Conservation (phyloP, 1,140 invertebrate species). For the Helicorthomorpha holstii region DNA sequence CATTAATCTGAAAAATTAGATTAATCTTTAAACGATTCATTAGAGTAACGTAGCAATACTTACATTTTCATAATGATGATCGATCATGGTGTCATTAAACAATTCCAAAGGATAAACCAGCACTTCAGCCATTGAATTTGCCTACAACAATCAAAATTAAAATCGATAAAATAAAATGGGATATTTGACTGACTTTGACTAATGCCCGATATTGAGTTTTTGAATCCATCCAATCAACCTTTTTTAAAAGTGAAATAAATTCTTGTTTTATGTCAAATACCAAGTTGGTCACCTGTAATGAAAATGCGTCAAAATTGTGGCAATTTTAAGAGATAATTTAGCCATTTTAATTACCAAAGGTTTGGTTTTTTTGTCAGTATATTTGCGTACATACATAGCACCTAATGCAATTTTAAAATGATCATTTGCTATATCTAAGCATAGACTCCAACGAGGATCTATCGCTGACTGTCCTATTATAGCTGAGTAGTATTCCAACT, state of each 20-base stretch:
- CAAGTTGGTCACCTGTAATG: background rate
- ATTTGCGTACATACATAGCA: constrained; percentile 15
- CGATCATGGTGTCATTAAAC: background rate
- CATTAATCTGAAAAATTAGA: background rate
- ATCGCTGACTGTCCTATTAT: constrained; percentile 53
- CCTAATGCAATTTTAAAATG: constrained; percentile 30
- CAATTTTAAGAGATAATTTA: background rate
- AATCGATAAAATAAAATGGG: background rate
- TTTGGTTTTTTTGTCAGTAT: constrained; percentile 15
- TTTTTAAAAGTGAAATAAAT: constrained; percentile 4
- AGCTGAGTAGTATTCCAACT: constrained; percentile 51
- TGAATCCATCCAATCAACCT: constrained; percentile 5
- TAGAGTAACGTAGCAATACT: background rate
- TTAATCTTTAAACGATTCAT: background rate
- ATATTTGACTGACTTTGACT: constrained; percentile 1
- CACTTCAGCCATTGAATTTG: constrained; percentile 5
- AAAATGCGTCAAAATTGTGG: background rate
- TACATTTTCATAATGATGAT: constrained; percentile 24
- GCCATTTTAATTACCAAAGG: background rate
- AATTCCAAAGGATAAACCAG: constrained; percentile 10
- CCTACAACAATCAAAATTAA: constrained; percentile 2
- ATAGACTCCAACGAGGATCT: constrained; percentile 68
- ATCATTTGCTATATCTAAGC: constrained; percentile 48
- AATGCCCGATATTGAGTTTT: constrained; percentile 1
- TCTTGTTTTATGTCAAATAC: constrained; percentile 4